Evolutionary conservation across 2,797 vertebrate species (phyloP), one percentile per base, ranked within the genome.

Genomic region (Enteromius trimaculatus): DNA sequence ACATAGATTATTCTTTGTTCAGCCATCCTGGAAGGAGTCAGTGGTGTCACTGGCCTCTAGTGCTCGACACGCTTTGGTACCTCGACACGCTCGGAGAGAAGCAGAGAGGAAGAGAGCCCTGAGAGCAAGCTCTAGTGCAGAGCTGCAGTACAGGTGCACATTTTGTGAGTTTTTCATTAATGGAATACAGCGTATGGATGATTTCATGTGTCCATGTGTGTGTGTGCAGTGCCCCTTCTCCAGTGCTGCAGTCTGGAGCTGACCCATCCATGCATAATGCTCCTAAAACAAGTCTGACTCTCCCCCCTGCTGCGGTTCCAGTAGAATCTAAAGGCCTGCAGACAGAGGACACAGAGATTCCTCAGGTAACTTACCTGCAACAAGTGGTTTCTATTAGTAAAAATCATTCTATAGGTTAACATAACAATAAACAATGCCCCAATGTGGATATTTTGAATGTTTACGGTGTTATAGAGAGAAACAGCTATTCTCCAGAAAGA

Each of bases 1-100:
- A 26, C 6, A 29, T 29, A 62, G 2, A 80, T 29, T 81, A 8
- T 68, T 19, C n/a, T 80, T 77, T n/a, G 51, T 21, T 80, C 81
- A 97, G 95, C 92, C 95, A 69, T 96, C 96, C 79, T 94, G 94
- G 91, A 96, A 90, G 79, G 95, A 92, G 16, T 95, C 92, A 3
- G 85, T 95, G 74, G 92, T 93, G 34, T 94, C 93, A 0, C 87
- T 97, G 11, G 64, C 94, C 39, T 75, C 29, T 79, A 93, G 86
- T 0, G 83, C 95, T 84, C 93, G 92, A 55, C 92, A 91, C 14
- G 90, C 90, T 51, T 87, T 96, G 87, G 89, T 93, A 26, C 94
- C 90, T 79, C 80, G 89, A 3, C 51, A 3, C 87, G 80, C 86
- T 77, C 92, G 82, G 53, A 93, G 91, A 83, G 91, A 92, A 77